Conservation (phyloP, 2,797 vertebrate genomes). For the Arrhamphus sclerolepis region DNA sequence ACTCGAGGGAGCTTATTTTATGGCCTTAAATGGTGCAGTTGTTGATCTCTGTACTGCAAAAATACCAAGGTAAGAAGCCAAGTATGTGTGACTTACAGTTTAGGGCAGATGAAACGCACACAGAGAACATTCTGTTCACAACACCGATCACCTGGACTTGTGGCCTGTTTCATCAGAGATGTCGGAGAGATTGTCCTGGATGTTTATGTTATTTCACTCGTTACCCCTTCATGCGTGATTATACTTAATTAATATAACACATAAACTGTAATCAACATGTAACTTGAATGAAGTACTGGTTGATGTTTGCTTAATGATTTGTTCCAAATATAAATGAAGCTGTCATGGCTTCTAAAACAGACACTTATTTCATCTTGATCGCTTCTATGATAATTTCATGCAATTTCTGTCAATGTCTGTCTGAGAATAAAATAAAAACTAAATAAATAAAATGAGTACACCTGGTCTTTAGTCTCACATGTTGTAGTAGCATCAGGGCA, state of each 20-base stretch:
- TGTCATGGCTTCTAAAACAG: no score
- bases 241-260: background rate
- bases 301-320: no score
- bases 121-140: conserved; percentile 53
- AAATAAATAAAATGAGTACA: no score
- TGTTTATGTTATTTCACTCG: background rate
- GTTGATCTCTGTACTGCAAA: conserved; percentile 38
- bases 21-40: conserved; percentile 49
- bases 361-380: no score
- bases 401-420: no score
- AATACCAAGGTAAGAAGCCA: conserved; percentile 47
- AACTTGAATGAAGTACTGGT: background rate
- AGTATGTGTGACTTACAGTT: conserved; percentile 40
- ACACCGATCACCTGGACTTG: conserved; percentile 13
- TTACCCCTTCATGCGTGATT: conserved; percentile 6
- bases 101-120: conserved; percentile 27
- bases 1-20: conserved; percentile 20
- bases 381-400: no score
- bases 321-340: no score
- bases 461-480: no score
- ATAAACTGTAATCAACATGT: background rate
- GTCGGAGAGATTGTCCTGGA: conserved; percentile 8
- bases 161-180: conserved; percentile 22
- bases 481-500: no score
- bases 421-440: no score